Evolutionary conservation across 2,113 vertebrate species (phyloP), one percentile per base, ranked within the genome.

Genomic region (Desmodus rotundus): DNA sequence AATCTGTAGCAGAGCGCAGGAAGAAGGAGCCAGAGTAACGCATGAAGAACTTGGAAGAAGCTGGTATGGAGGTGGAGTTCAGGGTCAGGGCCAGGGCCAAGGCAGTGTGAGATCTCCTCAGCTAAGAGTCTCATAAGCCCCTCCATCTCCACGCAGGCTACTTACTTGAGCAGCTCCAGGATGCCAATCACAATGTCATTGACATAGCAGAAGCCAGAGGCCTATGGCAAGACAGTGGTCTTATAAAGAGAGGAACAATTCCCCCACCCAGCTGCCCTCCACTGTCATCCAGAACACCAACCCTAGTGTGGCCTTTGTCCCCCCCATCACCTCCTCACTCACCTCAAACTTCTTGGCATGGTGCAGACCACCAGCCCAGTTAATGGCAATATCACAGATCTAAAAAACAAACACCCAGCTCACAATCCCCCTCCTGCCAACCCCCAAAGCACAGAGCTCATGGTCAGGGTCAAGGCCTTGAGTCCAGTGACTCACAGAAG

Each of bases 281-380:
- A 33, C 28, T 54, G 43, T 74, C 67, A 91, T 45, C 38, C 52
- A 73, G 28, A 85, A 41, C 36, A 76, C 89, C 74, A 63, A 38
- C 38, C 63, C 52, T 6, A 28, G 12, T 13, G 22, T 16, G n/a
- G 65, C 54, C 78, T 47, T 2, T 41, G 33, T 78, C 70, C 87
- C 1, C 17, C 72, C 38, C 31, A 72, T 43, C 45, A 45, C 67
- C 11, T 52, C 13, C 26, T 72, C 86, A 47, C 98, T 98, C 97
- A 99, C 99, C 99, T 99, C 99, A 98, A 99, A 99, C 74, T 99
- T 99, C 93, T 99, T 99, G 70, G 99, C 99, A 7, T 99, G 99
- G 96, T 99, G 99, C 68, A 99, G 98, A 33, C 99, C 99, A 94
- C 99, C 99, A 31, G 99, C 99, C 99, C 99, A 99, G 98, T 99